phyloP scores from a whole-genome alignment of 2,113 vertebrate species.

The Rhineura floridana region DNA sequence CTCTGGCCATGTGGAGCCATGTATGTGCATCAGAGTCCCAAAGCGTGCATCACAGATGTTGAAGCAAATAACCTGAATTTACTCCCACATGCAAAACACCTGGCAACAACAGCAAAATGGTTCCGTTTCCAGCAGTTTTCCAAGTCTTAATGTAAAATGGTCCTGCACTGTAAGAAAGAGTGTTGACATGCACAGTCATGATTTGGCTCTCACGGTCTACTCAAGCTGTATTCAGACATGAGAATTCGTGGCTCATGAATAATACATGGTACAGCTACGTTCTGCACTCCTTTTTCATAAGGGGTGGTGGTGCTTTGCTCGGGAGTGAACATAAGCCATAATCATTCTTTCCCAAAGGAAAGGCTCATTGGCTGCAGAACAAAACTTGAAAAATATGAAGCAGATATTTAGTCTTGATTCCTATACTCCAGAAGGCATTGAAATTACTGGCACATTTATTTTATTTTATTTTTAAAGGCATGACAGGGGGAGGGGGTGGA shows the following conservation, averaged over 20 bases:
- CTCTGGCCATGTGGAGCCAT: not conserved
- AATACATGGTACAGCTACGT: constrained; percentile 5
- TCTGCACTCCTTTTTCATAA: constrained; percentile 38
- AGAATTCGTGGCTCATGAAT: constrained; percentile 45
- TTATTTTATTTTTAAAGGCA: not conserved
- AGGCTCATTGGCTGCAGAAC: not conserved
- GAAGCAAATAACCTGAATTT: not conserved
- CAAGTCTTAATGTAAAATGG: constrained; percentile 9
- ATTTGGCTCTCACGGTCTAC: constrained; percentile 25
- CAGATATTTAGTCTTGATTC: not conserved
- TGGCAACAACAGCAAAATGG: not conserved
- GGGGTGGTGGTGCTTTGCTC: constrained; percentile 25
- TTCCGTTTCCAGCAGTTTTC: constrained; percentile 4
- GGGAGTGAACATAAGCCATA: not conserved
- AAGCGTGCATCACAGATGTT: not conserved
- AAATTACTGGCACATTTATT: not conserved
- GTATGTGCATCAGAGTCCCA: not conserved
- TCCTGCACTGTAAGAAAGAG: constrained; percentile 29
- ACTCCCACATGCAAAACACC: not conserved
- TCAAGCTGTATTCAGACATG: constrained; percentile 40
- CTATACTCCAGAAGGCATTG: not conserved
- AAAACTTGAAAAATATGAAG: not conserved
- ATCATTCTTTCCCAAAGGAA: not conserved
- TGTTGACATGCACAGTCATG: constrained; percentile 4
- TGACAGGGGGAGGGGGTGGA: not conserved